A percentile compares a stretch with the other conserved stretches of the same genome.
Conservation (phyloP, 2,888 invertebrate species). For the Ochropleura plecta region DNA sequence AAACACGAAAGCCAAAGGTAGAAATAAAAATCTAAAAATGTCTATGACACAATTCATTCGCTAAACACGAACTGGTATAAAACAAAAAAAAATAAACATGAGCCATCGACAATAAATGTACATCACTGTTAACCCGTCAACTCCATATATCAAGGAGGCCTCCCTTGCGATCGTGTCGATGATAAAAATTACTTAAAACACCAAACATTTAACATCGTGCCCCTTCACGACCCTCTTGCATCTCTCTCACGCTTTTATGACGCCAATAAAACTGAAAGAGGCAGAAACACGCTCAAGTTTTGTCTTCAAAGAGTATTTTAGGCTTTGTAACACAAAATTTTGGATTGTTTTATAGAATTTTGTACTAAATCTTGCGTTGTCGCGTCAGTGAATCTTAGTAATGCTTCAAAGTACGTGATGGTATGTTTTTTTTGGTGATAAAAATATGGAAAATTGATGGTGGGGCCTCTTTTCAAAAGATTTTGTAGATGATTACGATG, state of each 20-base stretch:
- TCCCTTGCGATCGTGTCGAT: conserved; percentile 88
- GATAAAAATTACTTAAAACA: conserved; percentile 91
- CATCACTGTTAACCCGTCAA: conserved; percentile 83
- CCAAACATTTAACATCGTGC: conserved; percentile 88
- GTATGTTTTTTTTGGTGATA: conserved; percentile 79
- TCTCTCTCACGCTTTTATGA: conserved; percentile 73
- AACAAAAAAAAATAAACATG: conserved; percentile 37
- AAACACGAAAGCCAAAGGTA: not conserved
- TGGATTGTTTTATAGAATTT: conserved; percentile 67
- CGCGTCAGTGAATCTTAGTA: conserved; percentile 79
- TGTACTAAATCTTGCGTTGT: conserved; percentile 84
- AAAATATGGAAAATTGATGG: conserved; percentile 84
- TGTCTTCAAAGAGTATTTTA: conserved; percentile 69
- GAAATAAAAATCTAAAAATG: conserved; percentile 1
- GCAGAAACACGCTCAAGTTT: conserved; percentile 64
- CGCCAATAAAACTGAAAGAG: conserved; percentile 57
- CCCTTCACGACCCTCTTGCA: conserved; percentile 75
- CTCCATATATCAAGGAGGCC: conserved; percentile 87
- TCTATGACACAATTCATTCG: conserved; percentile 47
- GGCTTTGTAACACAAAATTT: conserved; percentile 70
- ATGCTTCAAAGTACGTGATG: conserved; percentile 82
- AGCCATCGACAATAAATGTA: conserved; percentile 72
- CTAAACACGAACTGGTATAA: conserved; percentile 42
- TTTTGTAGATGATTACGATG: conserved; percentile 71
- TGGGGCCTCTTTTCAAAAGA: conserved; percentile 67